These are phyloP conservation scores for Bibio marci DNA, from an alignment of 2,888 invertebrate genomes.

Conservation along the genomic window DNA sequence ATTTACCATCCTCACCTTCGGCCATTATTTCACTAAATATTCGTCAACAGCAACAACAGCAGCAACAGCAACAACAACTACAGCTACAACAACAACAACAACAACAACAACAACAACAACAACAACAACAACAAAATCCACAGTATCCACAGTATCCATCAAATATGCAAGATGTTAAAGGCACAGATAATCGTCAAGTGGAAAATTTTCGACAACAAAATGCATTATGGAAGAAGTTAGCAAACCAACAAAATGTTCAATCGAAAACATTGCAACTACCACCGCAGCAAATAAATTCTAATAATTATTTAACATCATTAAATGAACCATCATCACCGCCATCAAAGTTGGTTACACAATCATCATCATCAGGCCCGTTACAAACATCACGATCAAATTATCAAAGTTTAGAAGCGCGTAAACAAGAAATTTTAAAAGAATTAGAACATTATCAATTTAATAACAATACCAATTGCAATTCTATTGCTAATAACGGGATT, in stretches of 20 bases:
- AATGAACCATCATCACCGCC: no score
- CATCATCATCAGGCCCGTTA: conserved; percentile 1
- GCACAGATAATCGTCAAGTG: no score
- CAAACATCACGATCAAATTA: no score
- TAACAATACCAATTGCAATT: no score
- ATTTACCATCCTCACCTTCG: conserved; percentile 12
- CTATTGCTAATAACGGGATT: no score
- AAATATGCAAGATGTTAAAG: no score
- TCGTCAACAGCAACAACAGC: not conserved
- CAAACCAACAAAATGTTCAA: no score
- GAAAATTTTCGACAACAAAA: conserved; percentile 10
- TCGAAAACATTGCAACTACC: not conserved
- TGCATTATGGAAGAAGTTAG: no score
- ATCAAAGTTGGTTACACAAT: not conserved
- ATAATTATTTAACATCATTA: no score
- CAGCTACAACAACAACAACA: conserved; percentile 7
- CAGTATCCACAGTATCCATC: conserved; percentile 7
- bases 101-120: conserved; percentile 10
- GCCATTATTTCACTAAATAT: conserved; percentile 11
- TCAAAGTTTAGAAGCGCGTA: conserved; percentile 8
- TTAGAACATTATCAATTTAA: conserved; percentile 10
- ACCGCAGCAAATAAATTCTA: no score
- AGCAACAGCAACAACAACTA: conserved; percentile 5
- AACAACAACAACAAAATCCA: conserved; percentile 8
- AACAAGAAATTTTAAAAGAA: conserved; percentile 9